Conservation (phyloP, 1,140 invertebrate genomes). For the Ips typographus region DNA sequence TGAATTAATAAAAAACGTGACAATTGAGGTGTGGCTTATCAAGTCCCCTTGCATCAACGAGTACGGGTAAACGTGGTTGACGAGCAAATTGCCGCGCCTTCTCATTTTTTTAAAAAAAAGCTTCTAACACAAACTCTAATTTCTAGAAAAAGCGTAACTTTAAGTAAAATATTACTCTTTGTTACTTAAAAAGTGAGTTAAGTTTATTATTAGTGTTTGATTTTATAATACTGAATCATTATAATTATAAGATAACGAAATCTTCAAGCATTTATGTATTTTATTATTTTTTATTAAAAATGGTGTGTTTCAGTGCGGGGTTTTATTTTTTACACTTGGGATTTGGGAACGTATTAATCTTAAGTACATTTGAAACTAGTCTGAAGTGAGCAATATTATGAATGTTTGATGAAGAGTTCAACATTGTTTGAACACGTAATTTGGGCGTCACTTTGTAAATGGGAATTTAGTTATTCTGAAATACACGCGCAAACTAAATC, state of each 20-base stretch:
- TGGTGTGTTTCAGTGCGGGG: constrained; percentile 47
- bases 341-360: neutral
- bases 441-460: no score
- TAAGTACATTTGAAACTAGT: no score
- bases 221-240: constrained; percentile 39
- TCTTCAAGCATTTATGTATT: constrained; percentile 50
- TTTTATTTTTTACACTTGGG: neutral
- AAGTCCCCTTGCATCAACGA: no score
- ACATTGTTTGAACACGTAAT: no score
- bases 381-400: no score
- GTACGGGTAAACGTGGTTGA: neutral
- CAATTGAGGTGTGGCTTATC: no score
- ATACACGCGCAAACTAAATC: no score
- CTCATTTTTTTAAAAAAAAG: constrained; percentile 17
- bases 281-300: constrained; percentile 52
- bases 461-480: no score
- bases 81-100: neutral
- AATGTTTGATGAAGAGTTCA: no score
- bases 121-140: constrained; percentile 25
- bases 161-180: constrained; percentile 33
- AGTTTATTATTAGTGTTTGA: constrained; percentile 40
- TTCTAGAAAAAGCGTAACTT: constrained; percentile 14
- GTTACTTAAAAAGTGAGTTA: constrained; percentile 40
- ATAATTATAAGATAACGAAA: constrained; percentile 33
- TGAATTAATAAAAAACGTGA: no score